A percentile compares a stretch with the other conserved stretches of the same genome.
Conservation (phyloP, 2,797 vertebrate genomes). For the Semaprochilodus insignis region DNA sequence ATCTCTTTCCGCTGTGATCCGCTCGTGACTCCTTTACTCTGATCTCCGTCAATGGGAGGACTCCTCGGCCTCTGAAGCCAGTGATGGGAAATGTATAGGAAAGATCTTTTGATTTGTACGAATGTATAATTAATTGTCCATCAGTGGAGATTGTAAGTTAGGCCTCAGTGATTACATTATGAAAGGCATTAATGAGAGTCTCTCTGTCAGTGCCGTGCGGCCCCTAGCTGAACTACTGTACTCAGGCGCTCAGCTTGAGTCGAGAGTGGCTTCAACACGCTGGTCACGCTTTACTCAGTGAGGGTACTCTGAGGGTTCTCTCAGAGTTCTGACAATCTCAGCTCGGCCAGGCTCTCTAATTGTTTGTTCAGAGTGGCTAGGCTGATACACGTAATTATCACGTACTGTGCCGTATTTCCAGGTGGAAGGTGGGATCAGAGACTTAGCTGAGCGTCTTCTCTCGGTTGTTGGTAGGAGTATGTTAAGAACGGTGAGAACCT, state of each 20-base stretch:
- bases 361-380: no score
- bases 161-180: background rate
- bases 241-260: background rate
- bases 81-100: background rate
- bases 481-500: no score
- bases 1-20: slow-evolving; percentile 28
- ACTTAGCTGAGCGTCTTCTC: no score
- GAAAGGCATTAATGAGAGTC: background rate
- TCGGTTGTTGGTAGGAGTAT: no score
- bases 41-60: slow-evolving; percentile 23
- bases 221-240: background rate
- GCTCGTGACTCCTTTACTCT: slow-evolving; percentile 28
- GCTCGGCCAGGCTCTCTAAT: no score
- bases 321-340: background rate
- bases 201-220: background rate
- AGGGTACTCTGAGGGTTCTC: no score
- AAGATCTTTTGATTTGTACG: background rate
- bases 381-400: no score
- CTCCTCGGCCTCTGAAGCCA: slow-evolving; percentile 6
- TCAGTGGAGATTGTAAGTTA: background rate
- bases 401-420: no score
- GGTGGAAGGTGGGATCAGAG: no score
- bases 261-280: background rate
- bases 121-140: background rate
- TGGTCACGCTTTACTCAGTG: background rate